Evolutionary conservation across 2,888 invertebrate species (phyloP).

Genomic region (Pecten maximus): DNA sequence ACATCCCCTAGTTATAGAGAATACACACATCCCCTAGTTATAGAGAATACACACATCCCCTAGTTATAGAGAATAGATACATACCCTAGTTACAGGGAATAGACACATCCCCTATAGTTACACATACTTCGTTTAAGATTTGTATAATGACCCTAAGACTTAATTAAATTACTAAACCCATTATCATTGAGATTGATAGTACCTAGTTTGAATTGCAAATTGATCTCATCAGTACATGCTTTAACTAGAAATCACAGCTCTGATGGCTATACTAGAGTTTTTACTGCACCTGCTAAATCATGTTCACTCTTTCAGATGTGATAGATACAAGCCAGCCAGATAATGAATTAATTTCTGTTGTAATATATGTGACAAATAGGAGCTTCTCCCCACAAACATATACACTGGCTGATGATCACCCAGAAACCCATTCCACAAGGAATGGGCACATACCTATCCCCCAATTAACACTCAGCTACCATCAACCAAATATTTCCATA

Average conservation of each 20-base stretch:
- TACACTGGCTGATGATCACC: not conserved
- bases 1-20: no score
- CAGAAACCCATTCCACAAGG: not conserved
- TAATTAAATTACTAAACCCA: not conserved
- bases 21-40: no score
- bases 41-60: no score
- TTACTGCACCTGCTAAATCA: not conserved
- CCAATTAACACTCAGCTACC: not conserved
- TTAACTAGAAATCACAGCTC: not conserved
- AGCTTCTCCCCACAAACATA: not conserved
- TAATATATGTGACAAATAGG: not conserved
- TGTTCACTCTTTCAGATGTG: not conserved
- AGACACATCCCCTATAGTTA: not conserved
- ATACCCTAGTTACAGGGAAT: not conserved
- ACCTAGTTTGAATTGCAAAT: constrained; percentile 18
- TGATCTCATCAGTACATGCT: not conserved
- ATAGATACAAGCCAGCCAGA: not conserved
- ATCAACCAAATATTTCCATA: constrained; percentile 14
- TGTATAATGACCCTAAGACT: not conserved
- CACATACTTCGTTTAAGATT: not conserved
- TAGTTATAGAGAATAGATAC: no score
- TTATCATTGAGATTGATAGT: not conserved
- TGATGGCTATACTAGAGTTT: no score
- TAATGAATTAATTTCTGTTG: not conserved
- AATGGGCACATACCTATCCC: not conserved